Evolutionary conservation across 2,113 vertebrate species (phyloP), one percentile per base, ranked within the genome.

Genomic region (Macaca fascicularis): DNA sequence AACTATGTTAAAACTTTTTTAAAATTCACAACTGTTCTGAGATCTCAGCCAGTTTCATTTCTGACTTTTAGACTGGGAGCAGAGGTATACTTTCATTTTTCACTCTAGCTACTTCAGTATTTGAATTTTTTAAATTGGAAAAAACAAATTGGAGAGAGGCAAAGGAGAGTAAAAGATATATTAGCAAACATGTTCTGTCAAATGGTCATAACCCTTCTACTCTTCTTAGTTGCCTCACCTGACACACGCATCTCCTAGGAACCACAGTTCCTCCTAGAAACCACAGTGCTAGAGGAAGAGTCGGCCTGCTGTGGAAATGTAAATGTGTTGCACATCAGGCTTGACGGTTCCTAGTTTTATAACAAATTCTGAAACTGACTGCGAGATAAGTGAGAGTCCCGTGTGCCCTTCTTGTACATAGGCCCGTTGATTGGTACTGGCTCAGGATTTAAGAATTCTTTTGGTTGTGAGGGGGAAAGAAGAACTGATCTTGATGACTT

Each of bases 31-130:
- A 35, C 32, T 61, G 3, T 93, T 75, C 19, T 89, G 38, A 76
- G 8, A 52, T 89, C 70, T 93, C 81, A 90, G 43, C 59, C 76
- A 90, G 14, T 93, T 94, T 87, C 13, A 64, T 93, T 14, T 78
- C 48, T 14, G 40, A 30, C 82, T 91, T 96, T 93, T 89, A 93
- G 74, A 95, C 27, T 35, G 35, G 69, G 43, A 79, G 2, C 32
- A 76, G n/a, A 88, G 45, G 40, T 92, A 4, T 78, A 20, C 35
- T 95, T 92, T 83, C 20, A 59, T 89, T 70, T 90, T 93, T 74
- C 9, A 72, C 38, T 92, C 48, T 94, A 3, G 59, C 20, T n/a
- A 59, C 74, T 70, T 94, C 30, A 43, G 45, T 69, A 48, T 87
- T 85, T 80, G 1, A 50, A 74, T 74, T 89, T 89, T 93, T 80